Base-by-base conservation (phyloP, 2,888 invertebrate genomes). In the Yponomeuta sedellus region DNA sequence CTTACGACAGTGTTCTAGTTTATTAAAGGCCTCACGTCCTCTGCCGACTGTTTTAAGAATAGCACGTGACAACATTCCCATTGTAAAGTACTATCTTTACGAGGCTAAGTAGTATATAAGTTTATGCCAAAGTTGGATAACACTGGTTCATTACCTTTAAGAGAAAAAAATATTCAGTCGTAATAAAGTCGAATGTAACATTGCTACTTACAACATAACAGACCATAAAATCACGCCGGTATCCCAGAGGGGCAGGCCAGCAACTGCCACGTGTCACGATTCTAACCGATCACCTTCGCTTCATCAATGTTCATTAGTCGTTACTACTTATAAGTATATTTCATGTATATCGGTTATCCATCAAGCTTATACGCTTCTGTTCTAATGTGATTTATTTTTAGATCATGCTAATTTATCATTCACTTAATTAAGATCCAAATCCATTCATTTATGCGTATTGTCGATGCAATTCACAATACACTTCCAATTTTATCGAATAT, bases 1-100 rank as follows among this genome's bases (percentile, higher is more conserved):
- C 44, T 52, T 52, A 52, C 44, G 44, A 52, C 44, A 52, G 44
- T 52, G 44, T 52, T 52, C 44, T 16, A 52, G 44, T 52, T 52
- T 52, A 8, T 16, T 16, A 52, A 52, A 52, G 44, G 16, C 12
- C 44, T 34, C 12, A 52, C 44, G 44, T 52, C 44, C 44, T 52
- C 44, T 52, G 12, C 16, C 16, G 44, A 16, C 44, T 16, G 44
- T 16, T 52, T 52, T 52, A 52, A 52, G 44, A 52, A 6, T 3
- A 52, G 44, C 16, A 52, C 44, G 44, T 52, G 44, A 16, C 44
- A 52, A 52, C 12, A 52, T 12, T 16, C 12, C 16, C 44, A 52
- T 52, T 52, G 44, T 52, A 16, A 52, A 52, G 44, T 12, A 52
- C 44, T 52, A 16, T 52, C 44, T 52, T 52, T 16, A 52, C 16